Conservation (phyloP, 2,113 vertebrate species). For the Periophthalmodon schlosseri region DNA sequence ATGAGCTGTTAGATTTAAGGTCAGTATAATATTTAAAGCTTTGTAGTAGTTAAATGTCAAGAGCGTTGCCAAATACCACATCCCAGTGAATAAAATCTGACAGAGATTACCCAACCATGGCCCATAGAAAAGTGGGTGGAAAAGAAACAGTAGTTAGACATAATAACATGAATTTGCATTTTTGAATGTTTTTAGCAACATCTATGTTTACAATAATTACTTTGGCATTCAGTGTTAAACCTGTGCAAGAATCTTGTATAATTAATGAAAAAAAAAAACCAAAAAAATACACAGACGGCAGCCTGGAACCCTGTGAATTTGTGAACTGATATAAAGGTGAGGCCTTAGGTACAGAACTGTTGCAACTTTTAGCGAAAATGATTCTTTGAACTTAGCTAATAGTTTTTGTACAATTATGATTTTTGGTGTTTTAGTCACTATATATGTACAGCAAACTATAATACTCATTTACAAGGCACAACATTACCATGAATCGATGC, state of each 20-base stretch:
- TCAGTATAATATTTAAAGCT: slow-evolving; percentile 7
- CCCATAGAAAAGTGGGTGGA: background rate
- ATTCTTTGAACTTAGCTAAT: too few relatives aligned
- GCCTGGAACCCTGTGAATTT: too few relatives aligned
- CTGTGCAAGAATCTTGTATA: too few relatives aligned
- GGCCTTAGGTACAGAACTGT: too few relatives aligned
- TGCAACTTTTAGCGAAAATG: too few relatives aligned
- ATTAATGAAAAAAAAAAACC: background rate
- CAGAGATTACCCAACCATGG: background rate
- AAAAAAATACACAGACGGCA: background rate
- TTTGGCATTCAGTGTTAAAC: background rate
- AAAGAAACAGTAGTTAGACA: background rate
- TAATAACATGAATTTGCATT: background rate
- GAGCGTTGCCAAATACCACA: too few relatives aligned
- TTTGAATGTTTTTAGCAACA: background rate
- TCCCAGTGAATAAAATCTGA: background rate
- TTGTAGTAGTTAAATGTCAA: slow-evolving; percentile 12
- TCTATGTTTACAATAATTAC: slow-evolving; percentile 2
- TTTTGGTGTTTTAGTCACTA: too few relatives aligned
- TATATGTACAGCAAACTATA: too few relatives aligned
- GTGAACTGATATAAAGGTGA: too few relatives aligned
- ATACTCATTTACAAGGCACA: too few relatives aligned
- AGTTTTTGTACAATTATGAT: too few relatives aligned
- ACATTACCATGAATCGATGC: too few relatives aligned
- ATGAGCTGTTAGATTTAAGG: slow-evolving; percentile 6